Evolutionary conservation across 2,888 invertebrate species (phyloP), one percentile per base, ranked within the genome.

Genomic region (Pseudolycoriella hygida): DNA sequence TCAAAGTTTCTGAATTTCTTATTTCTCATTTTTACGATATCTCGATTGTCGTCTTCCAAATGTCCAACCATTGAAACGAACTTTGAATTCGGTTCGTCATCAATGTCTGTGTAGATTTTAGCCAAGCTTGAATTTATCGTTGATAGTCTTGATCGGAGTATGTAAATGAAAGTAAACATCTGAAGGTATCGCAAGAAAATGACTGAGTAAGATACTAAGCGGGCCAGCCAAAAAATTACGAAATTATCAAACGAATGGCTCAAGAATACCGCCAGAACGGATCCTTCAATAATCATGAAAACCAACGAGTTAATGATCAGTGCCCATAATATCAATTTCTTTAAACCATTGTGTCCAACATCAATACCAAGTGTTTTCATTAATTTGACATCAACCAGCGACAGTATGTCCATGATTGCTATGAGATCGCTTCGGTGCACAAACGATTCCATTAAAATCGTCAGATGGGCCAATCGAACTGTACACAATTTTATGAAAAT

Each of bases 161-260:
- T 25, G 25, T 25, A 25, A 8, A 25, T 25, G 25, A 25, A 25
- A 25, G 25, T 25, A 25, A 25, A 25, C 40, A 59, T 57, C 53
- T 64, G 65, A 49, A 58, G 59, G 46, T 62, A 63, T 15, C 60
- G 53, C 39, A 60, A 3, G 2, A 57, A 57, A 37, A 57, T 58
- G 6, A 58, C 52, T 1, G 57, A 17, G 20, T 58, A 46, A 0
- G 62, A 59, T 44, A 60, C 8, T 31, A 59, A 45, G 47, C 62
- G 60, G 41, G 53, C 48, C 12, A 60, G 32, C 58, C 60, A 61
- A 38, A 37, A 37, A 6, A 4, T 37, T 3, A 37, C 3, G 37
- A 37, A 37, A 12, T 3, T 37, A 6, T 5, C 4, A 3, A 5
- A 12, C n/a, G n/a, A 14, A 12, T 14, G n/a, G n/a, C 4, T 37